Evolutionary conservation across 2,888 invertebrate species (phyloP).

Genomic region (Notodonta ziczac): DNA sequence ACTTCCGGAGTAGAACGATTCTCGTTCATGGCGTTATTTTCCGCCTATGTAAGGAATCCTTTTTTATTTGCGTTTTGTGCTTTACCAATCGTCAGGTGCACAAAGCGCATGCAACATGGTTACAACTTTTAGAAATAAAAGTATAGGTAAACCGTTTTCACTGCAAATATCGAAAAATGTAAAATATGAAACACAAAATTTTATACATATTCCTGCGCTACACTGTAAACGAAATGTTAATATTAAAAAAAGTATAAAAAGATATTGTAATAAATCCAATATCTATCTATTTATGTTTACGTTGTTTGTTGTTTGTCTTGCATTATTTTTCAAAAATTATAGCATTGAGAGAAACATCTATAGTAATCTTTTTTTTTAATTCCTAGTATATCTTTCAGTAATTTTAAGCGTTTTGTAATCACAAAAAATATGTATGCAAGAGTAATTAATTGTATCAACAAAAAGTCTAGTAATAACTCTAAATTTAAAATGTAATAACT

Average conservation of each 20-base stretch:
- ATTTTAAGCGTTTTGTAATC: too few relatives aligned
- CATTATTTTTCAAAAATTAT: too few relatives aligned
- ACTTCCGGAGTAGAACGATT: slow-evolving; percentile 31
- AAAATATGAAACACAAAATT: slow-evolving; percentile 8
- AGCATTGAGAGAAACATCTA: too few relatives aligned
- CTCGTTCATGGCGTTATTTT: slow-evolving; percentile 28
- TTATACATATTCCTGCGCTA: background rate
- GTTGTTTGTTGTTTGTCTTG: background rate
- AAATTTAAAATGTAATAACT: too few relatives aligned
- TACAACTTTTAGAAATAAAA: background rate
- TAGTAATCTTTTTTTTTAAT: too few relatives aligned
- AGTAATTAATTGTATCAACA: too few relatives aligned
- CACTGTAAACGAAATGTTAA: slow-evolving; percentile 8
- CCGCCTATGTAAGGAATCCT: slow-evolving; percentile 25
- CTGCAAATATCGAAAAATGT: slow-evolving; percentile 1
- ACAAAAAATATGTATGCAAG: too few relatives aligned
- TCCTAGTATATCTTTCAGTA: too few relatives aligned
- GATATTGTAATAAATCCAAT: background rate
- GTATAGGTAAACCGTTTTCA: background rate
- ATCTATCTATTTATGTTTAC: slow-evolving; percentile 2
- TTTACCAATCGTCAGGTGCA: too few relatives aligned
- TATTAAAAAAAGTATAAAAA: background rate
- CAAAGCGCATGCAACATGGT: background rate
- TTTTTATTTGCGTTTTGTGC: background rate
- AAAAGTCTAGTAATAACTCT: too few relatives aligned